phyloP scores from a whole-genome alignment of 1,140 invertebrate genomes.

The Lepidurus apus region DNA sequence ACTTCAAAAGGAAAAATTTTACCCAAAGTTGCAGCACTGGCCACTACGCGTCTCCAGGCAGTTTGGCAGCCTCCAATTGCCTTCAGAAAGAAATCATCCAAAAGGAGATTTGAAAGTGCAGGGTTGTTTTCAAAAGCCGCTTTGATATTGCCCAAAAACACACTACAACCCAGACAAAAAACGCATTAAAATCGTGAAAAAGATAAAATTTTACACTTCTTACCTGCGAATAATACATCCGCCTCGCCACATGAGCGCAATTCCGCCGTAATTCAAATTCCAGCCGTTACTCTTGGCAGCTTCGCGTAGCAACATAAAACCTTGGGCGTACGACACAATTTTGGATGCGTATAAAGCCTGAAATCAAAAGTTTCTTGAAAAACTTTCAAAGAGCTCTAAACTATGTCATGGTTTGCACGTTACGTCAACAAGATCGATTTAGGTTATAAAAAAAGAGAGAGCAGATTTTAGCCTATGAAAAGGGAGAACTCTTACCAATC shows the following conservation, averaged over 20 bases:
- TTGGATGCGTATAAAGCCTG: conserved; percentile 95
- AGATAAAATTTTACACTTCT: conserved; percentile 30
- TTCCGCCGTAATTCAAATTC: conserved; percentile 96
- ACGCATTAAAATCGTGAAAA: conserved; percentile 25
- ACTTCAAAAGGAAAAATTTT: neutral
- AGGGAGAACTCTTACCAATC: conserved; percentile 48
- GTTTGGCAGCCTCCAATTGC: conserved; percentile 74
- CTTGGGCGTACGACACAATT: conserved; percentile 98
- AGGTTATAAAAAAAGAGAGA: neutral
- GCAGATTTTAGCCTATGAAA: conserved; percentile 12
- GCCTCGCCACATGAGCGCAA: conserved; percentile 99
- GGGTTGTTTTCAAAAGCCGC: conserved; percentile 90
- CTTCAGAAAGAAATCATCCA: conserved; percentile 90
- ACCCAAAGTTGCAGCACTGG: conserved; percentile 48
- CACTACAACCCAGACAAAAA: conserved; percentile 52
- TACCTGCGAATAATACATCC: conserved; percentile 96
- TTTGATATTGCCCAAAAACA: conserved; percentile 96
- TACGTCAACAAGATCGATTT: no score
- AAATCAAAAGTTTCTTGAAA: conserved; percentile 33
- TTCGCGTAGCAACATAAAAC: conserved; percentile 95
- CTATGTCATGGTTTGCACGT: neutral
- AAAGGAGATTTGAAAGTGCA: conserved; percentile 77
- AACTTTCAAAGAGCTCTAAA: neutral
- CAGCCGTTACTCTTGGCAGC: conserved; percentile 85
- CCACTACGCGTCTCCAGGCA: conserved; percentile 61